A percentile compares a stretch with the other conserved stretches of the same genome.
These are phyloP conservation scores for Turdus rufiventris DNA, from an alignment of 2,113 vertebrate genomes.

Conservation along the genomic window DNA sequence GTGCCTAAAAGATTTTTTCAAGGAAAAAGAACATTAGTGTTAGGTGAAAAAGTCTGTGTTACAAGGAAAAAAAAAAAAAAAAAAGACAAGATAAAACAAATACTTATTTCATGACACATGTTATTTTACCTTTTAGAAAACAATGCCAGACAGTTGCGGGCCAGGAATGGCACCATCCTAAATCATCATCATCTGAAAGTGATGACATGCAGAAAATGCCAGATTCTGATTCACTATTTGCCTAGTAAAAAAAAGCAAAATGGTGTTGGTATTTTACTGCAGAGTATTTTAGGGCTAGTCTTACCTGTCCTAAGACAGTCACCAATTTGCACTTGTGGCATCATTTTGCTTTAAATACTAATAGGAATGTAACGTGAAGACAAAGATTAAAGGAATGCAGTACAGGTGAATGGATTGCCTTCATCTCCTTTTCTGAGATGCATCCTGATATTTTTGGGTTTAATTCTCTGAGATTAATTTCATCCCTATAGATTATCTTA, in stretches of 20 bases:
- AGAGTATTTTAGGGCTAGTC: background rate
- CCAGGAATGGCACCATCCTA: constrained; percentile 98
- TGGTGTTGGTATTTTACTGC: background rate
- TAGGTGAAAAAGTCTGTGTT: background rate
- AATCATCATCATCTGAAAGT: constrained; percentile 95
- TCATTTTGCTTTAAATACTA: background rate
- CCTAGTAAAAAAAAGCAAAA: constrained; percentile 68
- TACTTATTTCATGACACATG: background rate
- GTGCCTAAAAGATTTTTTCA: constrained; percentile 77
- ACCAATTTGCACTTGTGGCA: background rate
- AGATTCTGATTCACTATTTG: constrained; percentile 93
- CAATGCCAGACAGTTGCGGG: constrained; percentile 96
- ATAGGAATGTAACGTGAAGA: background rate
- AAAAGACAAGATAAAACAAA: background rate
- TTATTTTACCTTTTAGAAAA: constrained; percentile 91
- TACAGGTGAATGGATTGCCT: background rate
- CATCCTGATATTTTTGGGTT: background rate
- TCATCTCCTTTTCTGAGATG: background rate
- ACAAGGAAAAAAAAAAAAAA: background rate
- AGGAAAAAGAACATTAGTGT: background rate
- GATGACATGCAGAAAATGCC: constrained; percentile 97
- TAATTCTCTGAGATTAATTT: background rate
- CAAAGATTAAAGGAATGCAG: background rate
- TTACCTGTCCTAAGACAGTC: background rate
- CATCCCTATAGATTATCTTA: background rate